Evolutionary conservation across 2,888 invertebrate genomes (phyloP), one percentile per base, ranked within the genome.

Genomic region (Serrognathus titanus): DNA sequence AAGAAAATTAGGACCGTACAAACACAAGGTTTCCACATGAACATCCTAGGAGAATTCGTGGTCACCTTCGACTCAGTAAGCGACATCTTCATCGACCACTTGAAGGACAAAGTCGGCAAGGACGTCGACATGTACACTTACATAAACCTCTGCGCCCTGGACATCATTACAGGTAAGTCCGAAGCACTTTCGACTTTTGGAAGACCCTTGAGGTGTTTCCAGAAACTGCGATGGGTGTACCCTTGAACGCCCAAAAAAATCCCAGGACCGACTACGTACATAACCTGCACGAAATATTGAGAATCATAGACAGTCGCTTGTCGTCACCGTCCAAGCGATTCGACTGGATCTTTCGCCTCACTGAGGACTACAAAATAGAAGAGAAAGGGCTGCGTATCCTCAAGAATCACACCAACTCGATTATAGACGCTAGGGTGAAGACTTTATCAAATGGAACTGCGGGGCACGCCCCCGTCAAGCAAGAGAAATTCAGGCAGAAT

Each of bases 1-100:
- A 40, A 40, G 10, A 40, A 40, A 40, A 4, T 13, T 13, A 40
- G 40, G 13, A 13, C 62, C 69, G 81, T 89, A 61, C 75, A 90
- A 49, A 89, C 89, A 0, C 88, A 89, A 1, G 83, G 89, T 0
- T 90, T 89, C 72, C 89, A 90, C 73, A 89, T 89, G 69, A 85
- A 85, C 69, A 88, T 89, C 53, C 74, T 79, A 5, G 74, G 76
- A 39, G 70, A 75, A 2, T 79, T 77, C 61, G 62, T 73, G 2
- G 67, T 69, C 2, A 65, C 73, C 1, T 75, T 78, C 66, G 65
- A 69, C 7, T 35, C 24, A n/a, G 20, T 45, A 10, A 36, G 20
- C 12, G 37, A 43, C 10, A 24, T 31, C 7, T 35, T 55, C 7
- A 51, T 55, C 9, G 13, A 24, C 9, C 43, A 31, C 43, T 46